These are phyloP conservation scores for Babyrousa celebensis DNA, from an alignment of 2,797 vertebrate species.

Conservation along the genomic window DNA sequence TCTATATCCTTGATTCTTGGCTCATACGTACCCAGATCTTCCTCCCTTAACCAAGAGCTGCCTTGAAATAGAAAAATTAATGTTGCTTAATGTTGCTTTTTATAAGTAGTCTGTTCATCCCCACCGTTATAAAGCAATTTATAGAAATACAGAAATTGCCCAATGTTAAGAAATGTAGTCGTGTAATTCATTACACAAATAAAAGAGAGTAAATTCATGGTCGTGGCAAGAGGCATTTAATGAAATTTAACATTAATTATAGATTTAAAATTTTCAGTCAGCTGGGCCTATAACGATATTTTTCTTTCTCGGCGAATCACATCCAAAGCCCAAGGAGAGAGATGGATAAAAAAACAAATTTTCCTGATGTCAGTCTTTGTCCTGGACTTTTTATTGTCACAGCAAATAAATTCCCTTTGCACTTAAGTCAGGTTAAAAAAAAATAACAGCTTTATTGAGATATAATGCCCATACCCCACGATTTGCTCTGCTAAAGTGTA, in stretches of 20 bases:
- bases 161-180: slow-evolving; percentile 60
- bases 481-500: background rate
- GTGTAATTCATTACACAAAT: slow-evolving; percentile 6
- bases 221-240: slow-evolving; percentile 5
- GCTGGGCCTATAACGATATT: background rate
- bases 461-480: background rate
- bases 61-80: slow-evolving; percentile 61
- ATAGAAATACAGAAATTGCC: slow-evolving; percentile 21
- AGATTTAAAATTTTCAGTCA: slow-evolving; percentile 42
- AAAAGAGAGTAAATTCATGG: slow-evolving; percentile 22
- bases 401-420: slow-evolving; percentile 32
- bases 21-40: background rate
- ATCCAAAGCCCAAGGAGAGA: background rate
- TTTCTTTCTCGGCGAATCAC: background rate
- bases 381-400: background rate
- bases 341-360: slow-evolving; percentile 7
- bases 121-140: background rate
- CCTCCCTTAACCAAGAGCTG: background rate
- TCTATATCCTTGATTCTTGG: background rate
- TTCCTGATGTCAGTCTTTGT: slow-evolving; percentile 19
- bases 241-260: slow-evolving; percentile 54
- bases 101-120: background rate
- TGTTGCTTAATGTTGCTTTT: background rate
- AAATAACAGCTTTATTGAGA: background rate
- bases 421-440: background rate